Conservation (phyloP, 2,113 vertebrate genomes). For the Stegastes partitus region DNA sequence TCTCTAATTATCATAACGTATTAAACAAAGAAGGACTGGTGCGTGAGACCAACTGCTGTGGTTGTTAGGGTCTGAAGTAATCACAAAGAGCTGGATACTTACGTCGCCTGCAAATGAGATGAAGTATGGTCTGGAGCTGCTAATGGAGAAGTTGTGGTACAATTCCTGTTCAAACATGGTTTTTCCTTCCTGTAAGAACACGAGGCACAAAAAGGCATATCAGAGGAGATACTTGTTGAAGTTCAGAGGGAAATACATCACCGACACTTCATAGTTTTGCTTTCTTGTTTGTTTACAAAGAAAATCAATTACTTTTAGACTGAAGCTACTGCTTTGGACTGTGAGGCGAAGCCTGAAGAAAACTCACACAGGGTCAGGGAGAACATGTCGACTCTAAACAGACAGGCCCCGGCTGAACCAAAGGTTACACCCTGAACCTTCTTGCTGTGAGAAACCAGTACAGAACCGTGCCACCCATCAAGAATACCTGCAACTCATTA, state of each 20-base stretch:
- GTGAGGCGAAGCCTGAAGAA: no score
- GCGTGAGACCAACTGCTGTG: not conserved
- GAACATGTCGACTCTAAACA: no score
- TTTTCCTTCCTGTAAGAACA: constrained; percentile 91
- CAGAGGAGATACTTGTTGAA: constrained; percentile 8
- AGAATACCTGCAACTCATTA: no score
- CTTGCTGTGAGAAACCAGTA: no score
- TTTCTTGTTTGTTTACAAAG: not conserved
- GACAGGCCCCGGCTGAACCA: no score
- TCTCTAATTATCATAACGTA: no score
- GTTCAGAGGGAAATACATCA: not conserved
- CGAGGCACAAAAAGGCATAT: not conserved
- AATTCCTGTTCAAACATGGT: constrained; percentile 96
- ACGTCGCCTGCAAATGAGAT: constrained; percentile 96
- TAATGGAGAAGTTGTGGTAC: constrained; percentile 97
- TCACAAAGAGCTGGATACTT: constrained; percentile 72
- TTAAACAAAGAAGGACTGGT: not conserved
- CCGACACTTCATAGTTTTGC: not conserved
- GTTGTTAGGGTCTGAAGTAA: not conserved
- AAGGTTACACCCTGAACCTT: no score
- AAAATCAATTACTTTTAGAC: no score
- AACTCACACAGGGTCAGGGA: no score
- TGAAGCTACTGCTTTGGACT: no score
- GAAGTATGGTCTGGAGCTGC: constrained; percentile 95
- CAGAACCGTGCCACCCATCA: no score